These are phyloP conservation scores for Cyprinodon diabolis DNA, from an alignment of 2,797 vertebrate species.

Conservation along the genomic window DNA sequence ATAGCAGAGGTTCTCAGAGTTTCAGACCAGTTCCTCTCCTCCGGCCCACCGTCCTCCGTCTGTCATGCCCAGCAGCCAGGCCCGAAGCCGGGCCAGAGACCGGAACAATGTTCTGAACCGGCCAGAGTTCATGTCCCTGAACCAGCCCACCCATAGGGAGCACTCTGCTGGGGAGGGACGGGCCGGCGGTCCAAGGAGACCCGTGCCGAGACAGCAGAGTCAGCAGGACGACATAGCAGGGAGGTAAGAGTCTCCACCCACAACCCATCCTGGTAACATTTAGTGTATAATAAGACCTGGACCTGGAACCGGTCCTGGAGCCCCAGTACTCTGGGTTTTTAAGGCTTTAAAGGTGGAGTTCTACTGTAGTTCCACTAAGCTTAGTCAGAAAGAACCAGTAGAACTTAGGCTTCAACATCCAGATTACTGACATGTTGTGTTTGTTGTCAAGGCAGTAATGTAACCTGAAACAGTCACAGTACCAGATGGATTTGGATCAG, in stretches of 20 bases:
- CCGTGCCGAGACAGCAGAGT: conserved; percentile 44
- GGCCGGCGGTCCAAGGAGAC: conserved; percentile 26
- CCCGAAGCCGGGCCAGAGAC: conserved; percentile 82
- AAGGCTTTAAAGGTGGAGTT: neutral
- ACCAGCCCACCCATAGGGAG: conserved; percentile 77
- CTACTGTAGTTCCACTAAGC: neutral
- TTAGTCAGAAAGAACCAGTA: neutral
- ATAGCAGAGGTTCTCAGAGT: conserved; percentile 44
- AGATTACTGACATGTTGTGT: neutral
- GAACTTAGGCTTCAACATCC: neutral
- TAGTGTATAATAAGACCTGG: neutral
- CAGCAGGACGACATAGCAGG: conserved; percentile 49
- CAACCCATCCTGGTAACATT: conserved; percentile 13
- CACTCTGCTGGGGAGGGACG: conserved; percentile 30
- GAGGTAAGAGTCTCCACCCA: conserved; percentile 43
- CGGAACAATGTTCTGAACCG: conserved; percentile 88
- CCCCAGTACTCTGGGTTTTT: neutral
- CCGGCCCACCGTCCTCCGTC: neutral
- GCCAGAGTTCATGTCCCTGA: conserved; percentile 91
- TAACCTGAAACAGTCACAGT: neutral
- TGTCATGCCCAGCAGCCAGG: conserved; percentile 86
- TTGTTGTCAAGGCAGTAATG: neutral
- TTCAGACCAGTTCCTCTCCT: conserved; percentile 21
- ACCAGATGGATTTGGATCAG: neutral
- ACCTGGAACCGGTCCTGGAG: neutral